Base-by-base conservation (phyloP, 2,797 vertebrate species). In the Coendou prehensilis region DNA sequence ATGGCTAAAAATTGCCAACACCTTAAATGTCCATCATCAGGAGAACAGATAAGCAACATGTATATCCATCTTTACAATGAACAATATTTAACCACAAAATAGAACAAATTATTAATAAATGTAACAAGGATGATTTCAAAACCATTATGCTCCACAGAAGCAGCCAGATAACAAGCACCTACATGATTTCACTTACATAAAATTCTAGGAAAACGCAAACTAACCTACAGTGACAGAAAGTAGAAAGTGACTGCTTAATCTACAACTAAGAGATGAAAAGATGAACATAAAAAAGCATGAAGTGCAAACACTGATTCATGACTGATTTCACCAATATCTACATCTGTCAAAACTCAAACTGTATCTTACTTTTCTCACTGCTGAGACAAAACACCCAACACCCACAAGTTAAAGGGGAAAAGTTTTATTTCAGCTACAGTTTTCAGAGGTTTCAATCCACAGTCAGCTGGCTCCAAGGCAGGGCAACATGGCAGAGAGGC, bases 171-270 rank as follows among this genome's bases (percentile, higher is more conserved):
- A 76, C 4, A 45, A 90, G 33, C 47, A 67, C 23, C 54, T 56
- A 57, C 1, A 61, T 61, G 26, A 91, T 57, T 91, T 30, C 45
- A 75, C 75, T 63, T 61, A 63, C 6, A 54, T 14, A 88, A 75
- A 73, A 45, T 82, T 91, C 28, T 61, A 7, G 57, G 61, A 85
- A 94, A 85, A 86, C 33, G 41, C 37, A 79, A 94, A 84, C 37
- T 61, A 83, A 26, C 33, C 52, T 52, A 84, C 4, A 61, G 10
- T 59, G 57, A 95, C 57, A 87, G 7, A 90, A 91, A 64, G 17
- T 11, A 61, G n/a, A 85, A 94, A 69, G 9, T 41, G 41, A 79
- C 6, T 75, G 22, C 30, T 57, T 64, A 61, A 91, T 91, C 57
- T 64, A 67, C 23, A 87, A 82, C 56, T 30, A 91, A 75, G 63